A percentile compares a stretch with the other conserved stretches of the same genome.
These are phyloP conservation scores for Erpobdella octoculata DNA, from an alignment of 2,888 invertebrate genomes.

Conservation along the genomic window DNA sequence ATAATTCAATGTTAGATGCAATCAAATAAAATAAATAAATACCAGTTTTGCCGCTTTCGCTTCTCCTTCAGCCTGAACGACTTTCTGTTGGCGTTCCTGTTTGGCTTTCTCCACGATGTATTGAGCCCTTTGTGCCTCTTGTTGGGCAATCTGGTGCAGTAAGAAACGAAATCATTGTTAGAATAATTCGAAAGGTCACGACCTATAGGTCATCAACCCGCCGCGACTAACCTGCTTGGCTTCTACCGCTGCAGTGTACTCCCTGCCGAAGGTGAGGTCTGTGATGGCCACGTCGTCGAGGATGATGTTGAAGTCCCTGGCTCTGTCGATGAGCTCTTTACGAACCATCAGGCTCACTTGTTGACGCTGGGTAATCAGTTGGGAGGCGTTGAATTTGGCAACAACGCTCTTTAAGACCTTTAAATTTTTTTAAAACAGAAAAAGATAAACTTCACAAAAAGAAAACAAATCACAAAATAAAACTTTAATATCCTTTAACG, in stretches of 20 bases:
- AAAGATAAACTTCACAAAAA: too few species aligned
- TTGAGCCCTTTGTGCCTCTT: conserved; percentile 96
- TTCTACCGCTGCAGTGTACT: conserved; percentile 98
- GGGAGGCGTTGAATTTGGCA: conserved; percentile 98
- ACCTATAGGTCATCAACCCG: background rate
- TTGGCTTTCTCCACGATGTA: conserved; percentile 95
- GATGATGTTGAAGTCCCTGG: conserved; percentile 94
- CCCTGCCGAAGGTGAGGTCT: conserved; percentile 93
- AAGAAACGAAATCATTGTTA: background rate
- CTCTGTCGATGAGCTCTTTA: conserved; percentile 83
- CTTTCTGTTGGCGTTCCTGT: conserved; percentile 95
- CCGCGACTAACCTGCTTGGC: conserved; percentile 70
- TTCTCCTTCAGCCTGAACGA: conserved; percentile 98
- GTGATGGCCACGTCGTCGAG: conserved; percentile 97
- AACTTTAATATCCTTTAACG: too few species aligned
- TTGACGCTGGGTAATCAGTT: conserved; percentile 94
- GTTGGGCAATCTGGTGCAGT: conserved; percentile 82
- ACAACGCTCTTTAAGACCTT: conserved; percentile 81
- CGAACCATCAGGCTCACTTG: conserved; percentile 82
- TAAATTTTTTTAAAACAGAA: too few species aligned
- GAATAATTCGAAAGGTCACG: background rate
- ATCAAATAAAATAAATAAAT: too few species aligned
- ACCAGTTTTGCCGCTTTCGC: conserved; percentile 96
- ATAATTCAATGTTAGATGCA: too few species aligned
- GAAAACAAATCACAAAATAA: too few species aligned